Conservation (phyloP, 2,888 invertebrate genomes). For the Cataglyphis albicans region DNA sequence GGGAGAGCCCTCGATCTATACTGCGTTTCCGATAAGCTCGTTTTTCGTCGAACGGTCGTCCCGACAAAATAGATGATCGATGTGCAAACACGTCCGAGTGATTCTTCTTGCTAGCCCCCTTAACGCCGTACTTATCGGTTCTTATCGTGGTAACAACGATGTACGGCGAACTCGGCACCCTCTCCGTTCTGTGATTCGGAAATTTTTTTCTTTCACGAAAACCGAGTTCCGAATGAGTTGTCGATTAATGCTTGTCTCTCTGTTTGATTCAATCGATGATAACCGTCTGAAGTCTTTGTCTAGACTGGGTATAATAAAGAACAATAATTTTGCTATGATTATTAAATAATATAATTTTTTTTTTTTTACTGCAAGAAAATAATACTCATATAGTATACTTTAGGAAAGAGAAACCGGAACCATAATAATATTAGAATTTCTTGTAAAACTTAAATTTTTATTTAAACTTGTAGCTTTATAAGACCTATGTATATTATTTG, state of each 20-base stretch:
- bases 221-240: neutral
- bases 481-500: neutral
- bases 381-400: neutral
- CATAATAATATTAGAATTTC: too few relatives aligned
- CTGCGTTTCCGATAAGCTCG: constrained; percentile 44
- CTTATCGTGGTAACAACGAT: constrained; percentile 52
- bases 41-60: constrained; percentile 40
- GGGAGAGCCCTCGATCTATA: constrained; percentile 16
- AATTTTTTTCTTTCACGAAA: constrained; percentile 30
- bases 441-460: neutral
- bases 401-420: neutral
- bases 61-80: constrained; percentile 55
- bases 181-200: constrained; percentile 6
- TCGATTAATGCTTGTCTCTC: constrained; percentile 20
- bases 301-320: neutral
- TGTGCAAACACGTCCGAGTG: constrained; percentile 58
- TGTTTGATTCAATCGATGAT: constrained; percentile 19
- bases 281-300: neutral
- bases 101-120: constrained; percentile 53
- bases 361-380: neutral
- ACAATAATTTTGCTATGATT: neutral
- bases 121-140: constrained; percentile 46
- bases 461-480: neutral
- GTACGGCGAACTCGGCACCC: constrained; percentile 24
- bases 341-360: constrained; percentile 11